Evolutionary conservation across 2,888 invertebrate genomes (phyloP).

Genomic region (Campoplex capitator): DNA sequence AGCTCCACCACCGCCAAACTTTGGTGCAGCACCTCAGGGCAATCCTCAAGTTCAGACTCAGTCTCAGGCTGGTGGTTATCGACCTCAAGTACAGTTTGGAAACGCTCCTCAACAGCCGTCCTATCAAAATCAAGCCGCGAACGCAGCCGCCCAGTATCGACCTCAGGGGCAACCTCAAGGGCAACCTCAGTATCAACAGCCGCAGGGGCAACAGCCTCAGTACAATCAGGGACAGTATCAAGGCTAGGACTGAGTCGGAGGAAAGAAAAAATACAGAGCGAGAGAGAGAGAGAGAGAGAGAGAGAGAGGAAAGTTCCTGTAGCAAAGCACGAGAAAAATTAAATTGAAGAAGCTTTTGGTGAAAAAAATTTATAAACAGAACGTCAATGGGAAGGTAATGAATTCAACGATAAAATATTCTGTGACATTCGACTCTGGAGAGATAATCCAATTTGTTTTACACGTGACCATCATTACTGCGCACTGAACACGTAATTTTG

Average conservation of each 20-base stretch:
- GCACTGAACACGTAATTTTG: too few species aligned
- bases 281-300: background rate
- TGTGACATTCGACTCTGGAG: background rate
- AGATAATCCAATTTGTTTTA: background rate
- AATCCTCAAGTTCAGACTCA: constrained; percentile 71
- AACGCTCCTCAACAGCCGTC: constrained; percentile 77
- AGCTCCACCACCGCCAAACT: constrained; percentile 74
- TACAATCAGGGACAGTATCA: constrained; percentile 69
- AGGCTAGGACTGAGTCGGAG: constrained; percentile 4
- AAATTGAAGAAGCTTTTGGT: background rate
- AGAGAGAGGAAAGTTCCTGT: constrained; percentile 18
- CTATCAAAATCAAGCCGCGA: constrained; percentile 73
- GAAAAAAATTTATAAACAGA: background rate
- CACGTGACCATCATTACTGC: background rate
- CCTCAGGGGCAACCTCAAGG: constrained; percentile 63
- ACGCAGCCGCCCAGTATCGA: constrained; percentile 67
- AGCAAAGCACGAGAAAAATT: background rate
- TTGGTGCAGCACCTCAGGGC: constrained; percentile 66
- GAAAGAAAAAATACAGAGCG: too few species aligned
- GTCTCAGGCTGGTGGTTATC: constrained; percentile 72
- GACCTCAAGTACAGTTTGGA: constrained; percentile 77
- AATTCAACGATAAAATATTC: background rate
- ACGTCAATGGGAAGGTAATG: background rate
- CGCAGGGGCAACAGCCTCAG: constrained; percentile 66
- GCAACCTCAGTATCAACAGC: constrained; percentile 56